Evolutionary conservation across 2,888 invertebrate genomes (phyloP).

Genomic region (Himalopsyche anomala): DNA sequence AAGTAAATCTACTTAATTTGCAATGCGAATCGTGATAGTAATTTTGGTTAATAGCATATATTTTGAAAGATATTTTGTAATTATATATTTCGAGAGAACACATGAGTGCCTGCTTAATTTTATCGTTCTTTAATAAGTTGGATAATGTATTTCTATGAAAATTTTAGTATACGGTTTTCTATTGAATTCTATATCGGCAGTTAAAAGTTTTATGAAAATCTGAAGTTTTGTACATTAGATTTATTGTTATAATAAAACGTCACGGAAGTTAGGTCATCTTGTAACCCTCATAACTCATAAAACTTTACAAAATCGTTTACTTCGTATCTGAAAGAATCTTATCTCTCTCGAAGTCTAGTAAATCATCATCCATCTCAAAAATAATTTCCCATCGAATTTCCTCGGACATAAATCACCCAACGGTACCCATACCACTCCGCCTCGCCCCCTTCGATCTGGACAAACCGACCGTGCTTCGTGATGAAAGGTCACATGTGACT

Average conservation of each 20-base stretch:
- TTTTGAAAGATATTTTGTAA: too few relatives aligned
- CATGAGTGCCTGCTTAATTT: too few relatives aligned
- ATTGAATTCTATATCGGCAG: too few relatives aligned
- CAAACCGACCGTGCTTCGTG: constrained; percentile 17
- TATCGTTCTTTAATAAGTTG: too few relatives aligned
- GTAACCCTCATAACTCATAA: constrained; percentile 33
- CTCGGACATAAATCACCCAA: constrained; percentile 29
- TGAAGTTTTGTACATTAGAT: not conserved
- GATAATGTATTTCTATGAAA: too few relatives aligned
- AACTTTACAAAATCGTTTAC: constrained; percentile 38
- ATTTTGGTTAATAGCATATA: too few relatives aligned
- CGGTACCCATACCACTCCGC: not conserved
- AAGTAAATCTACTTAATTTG: too few relatives aligned
- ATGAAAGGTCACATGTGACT: constrained; percentile 1
- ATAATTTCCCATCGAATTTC: constrained; percentile 2
- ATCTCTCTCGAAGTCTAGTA: constrained; percentile 31
- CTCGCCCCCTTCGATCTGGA: not conserved
- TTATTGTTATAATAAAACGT: not conserved
- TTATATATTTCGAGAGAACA: too few relatives aligned
- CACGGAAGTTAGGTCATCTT: not conserved
- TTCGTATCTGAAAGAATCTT: not conserved
- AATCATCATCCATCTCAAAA: constrained; percentile 35
- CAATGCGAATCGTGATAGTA: too few relatives aligned
- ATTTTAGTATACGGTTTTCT: too few relatives aligned
- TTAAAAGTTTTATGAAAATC: too few relatives aligned